Evolutionary conservation across 2,797 vertebrate species (phyloP), one percentile per base, ranked within the genome.

Genomic region (Tragopan temminckii): DNA sequence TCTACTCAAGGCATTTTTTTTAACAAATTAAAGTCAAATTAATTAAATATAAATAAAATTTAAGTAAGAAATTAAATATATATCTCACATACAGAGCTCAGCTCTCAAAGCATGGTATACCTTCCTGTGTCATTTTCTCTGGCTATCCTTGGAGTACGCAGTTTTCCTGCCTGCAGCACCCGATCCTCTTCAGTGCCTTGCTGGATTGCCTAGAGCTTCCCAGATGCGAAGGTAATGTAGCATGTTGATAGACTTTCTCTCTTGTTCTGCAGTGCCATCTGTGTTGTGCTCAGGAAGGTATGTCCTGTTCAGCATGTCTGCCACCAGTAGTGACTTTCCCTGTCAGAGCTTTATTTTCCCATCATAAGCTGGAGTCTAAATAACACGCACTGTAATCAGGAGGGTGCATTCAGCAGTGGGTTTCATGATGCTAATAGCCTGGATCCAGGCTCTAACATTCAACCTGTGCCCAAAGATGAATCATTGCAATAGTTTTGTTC

Each of bases 251-350:
- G 19, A 57, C 33, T 61, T 48, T 52, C 36, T 42, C 36, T 48
- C 18, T 33, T 72, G 40, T 70, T 77, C 43, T 62, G 55, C 43
- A 59, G 27, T 48, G 85, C 80, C 90, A 75, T 57, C 88, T 78
- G 69, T 15, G 64, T 57, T 46, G 29, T 1, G 1, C 38, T 55
- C 66, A 19, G 58, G 61, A 80, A 83, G 14, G 57, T 63, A 38
- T 38, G 16, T 3, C 13, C 31, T 14, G 19, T 45, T 70, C 55
- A 59, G 38, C 4, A 0, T 21, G 24, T 19, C 38, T 74, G 72
- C 31, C 48, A 55, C 35, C 7, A 11, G 25, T 5, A 63, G 38
- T 7, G 40, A 29, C 58, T 36, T 40, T 61, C 48, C 48, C 19
- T n/a, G 18, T 21, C 72, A 91, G 31, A 71, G 45, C 17, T 62